A percentile compares a stretch with the other conserved stretches of the same genome.
Evolutionary conservation across 2,113 vertebrate species (phyloP).

Genomic region (Scortum barcoo): DNA sequence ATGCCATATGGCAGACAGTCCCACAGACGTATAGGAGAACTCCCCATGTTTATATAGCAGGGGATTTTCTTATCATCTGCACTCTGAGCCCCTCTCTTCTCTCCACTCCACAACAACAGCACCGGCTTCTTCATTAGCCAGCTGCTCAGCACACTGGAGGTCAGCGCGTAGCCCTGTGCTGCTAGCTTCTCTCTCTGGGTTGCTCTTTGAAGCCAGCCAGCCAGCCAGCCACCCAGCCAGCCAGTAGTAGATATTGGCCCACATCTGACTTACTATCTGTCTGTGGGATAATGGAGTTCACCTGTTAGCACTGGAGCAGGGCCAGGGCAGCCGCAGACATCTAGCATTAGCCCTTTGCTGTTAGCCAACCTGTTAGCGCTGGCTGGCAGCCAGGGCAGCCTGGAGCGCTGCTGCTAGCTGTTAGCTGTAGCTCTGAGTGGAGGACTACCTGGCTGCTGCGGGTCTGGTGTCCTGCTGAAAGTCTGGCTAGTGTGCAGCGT

Average conservation of each 20-base stretch:
- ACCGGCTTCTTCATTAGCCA: constrained; percentile 47
- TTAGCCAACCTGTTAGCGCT: constrained; percentile 80
- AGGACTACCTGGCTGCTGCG: constrained; percentile 46
- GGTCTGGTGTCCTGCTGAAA: constrained; percentile 28
- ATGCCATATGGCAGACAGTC: constrained; percentile 68
- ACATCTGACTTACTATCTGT: constrained; percentile 70
- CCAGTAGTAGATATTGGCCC: constrained; percentile 68
- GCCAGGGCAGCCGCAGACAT: constrained; percentile 75
- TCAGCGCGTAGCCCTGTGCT: constrained; percentile 37
- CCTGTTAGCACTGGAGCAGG: constrained; percentile 80
- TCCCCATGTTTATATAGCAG: constrained; percentile 43
- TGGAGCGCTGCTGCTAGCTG: constrained; percentile 61
- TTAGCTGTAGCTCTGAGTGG: constrained; percentile 60
- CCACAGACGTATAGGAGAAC: constrained; percentile 44
- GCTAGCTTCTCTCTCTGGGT: constrained; percentile 41
- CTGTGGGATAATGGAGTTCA: constrained; percentile 79
- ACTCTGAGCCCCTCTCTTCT: constrained; percentile 32
- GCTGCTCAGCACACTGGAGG: constrained; percentile 40
- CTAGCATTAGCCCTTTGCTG: constrained; percentile 69
- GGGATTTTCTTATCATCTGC: constrained; percentile 65
- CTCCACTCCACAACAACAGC: constrained; percentile 25
- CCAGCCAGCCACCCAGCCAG: constrained; percentile 52
- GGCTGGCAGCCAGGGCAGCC: constrained; percentile 72
- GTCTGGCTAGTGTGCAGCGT: constrained; percentile 26
- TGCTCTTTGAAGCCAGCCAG: constrained; percentile 67